Conservation (phyloP, 2,888 invertebrate genomes). For the Rutpela maculata region DNA sequence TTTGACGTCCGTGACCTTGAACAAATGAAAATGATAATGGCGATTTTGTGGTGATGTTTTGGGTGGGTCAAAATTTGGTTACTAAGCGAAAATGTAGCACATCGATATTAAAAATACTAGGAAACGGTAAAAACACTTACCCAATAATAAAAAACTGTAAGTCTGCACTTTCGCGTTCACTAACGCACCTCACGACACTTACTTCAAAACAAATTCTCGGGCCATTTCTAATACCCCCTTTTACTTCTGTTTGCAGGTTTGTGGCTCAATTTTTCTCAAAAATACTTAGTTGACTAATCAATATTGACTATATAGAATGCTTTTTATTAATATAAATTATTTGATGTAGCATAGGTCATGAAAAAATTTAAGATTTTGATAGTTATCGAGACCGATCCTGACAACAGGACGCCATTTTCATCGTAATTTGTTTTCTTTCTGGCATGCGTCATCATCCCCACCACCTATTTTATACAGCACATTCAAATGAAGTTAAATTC, state of each 20-base stretch:
- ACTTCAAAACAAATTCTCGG: conserved; percentile 53
- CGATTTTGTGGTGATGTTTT: conserved; percentile 59
- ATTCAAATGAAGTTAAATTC: conserved; percentile 10
- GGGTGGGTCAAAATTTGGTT: conserved; percentile 67
- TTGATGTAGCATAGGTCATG: conserved; percentile 72
- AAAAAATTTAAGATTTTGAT: conserved; percentile 67
- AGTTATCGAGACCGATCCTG: conserved; percentile 69
- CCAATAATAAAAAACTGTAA: conserved; percentile 57
- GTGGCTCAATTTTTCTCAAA: conserved; percentile 52
- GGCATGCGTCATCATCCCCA: conserved; percentile 55
- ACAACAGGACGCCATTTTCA: conserved; percentile 72
- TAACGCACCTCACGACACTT: conserved; percentile 57
- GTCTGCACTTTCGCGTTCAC: conserved; percentile 55
- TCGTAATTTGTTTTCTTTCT: conserved; percentile 53
- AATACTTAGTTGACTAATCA: conserved; percentile 53
- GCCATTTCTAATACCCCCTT: conserved; percentile 55
- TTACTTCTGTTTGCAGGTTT: conserved; percentile 52
- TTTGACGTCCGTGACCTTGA: conserved; percentile 71
- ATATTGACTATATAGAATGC: conserved; percentile 45
- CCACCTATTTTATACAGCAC: conserved; percentile 16
- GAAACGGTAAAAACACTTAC: conserved; percentile 63
- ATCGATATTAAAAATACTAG: conserved; percentile 47
- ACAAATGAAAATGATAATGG: conserved; percentile 63
- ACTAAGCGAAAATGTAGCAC: conserved; percentile 54
- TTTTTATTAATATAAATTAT: conserved; percentile 64